Evolutionary conservation across 2,888 invertebrate genomes (phyloP), one percentile per base, ranked within the genome.

Genomic region (Iselma pallidipennis): DNA sequence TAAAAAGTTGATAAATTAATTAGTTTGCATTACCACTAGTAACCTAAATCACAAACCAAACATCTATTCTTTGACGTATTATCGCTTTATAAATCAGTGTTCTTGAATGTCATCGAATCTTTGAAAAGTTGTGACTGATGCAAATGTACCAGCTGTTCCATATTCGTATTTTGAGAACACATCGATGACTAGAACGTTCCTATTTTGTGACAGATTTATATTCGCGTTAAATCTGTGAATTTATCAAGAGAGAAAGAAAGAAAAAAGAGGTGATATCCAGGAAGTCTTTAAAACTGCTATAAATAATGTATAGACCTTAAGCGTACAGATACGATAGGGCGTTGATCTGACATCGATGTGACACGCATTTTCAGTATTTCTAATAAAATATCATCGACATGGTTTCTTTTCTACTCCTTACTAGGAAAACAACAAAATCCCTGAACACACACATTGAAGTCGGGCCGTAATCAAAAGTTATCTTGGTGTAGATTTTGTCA

Each of bases 371-470:
- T 58, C 57, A 54, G 57, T 57, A 55, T 56, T 58, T 51, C 56
- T 65, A 61, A 65, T 62, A 67, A 62, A 64, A 64, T 64, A 64
- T 61, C 31, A 14, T 4, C n/a, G 14, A n/a, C 1, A 29, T 7
- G 10, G 29, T 10, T 2, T 10, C 5, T 29, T n/a, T n/a, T n/a
- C n/a, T n/a, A n/a, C n/a, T n/a, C n/a, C n/a, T n/a, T n/a, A n/a
- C n/a, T n/a, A n/a, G 29, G 29, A 10, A 29, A 29, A 29, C 7
- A 29, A 7, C 5, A 10, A n/a, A n/a, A 29, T 29, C 29, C 29
- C 29, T 5, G 29, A 29, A 29, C 29, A 29, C 29, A 29, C 10
- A 29, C n/a, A n/a, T n/a, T n/a, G n/a, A n/a, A n/a, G n/a, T n/a
- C n/a, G n/a, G n/a, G 29, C 2, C 12, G 4, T 29, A 29, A 29